Evolutionary conservation across 2,888 invertebrate species (phyloP), one percentile per base, ranked within the genome.

Genomic region (Capitulum mitella): DNA sequence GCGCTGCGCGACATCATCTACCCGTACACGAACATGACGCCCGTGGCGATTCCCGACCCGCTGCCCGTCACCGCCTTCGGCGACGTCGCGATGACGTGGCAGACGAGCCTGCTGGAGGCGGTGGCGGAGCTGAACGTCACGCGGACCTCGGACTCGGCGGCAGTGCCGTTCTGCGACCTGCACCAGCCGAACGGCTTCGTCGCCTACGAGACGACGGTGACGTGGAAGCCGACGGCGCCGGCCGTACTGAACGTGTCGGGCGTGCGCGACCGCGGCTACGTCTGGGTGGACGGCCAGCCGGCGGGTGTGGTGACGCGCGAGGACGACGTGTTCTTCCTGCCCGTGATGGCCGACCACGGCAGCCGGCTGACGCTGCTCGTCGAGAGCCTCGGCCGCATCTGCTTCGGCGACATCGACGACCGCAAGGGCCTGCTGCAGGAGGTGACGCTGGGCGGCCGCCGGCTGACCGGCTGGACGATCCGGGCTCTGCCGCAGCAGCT

Each of bases 201-300:
- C 16, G 64, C 64, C 32, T 64, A 64, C 64, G 32, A 32, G 3
- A 34, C 64, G 14, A 14, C 26, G 64, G 64, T 64, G 34, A 16
- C 64, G 48, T 77, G 54, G 54, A 14, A 22, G 5, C 78, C 78
- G 70, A 82, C 83, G 82, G 87, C 83, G 80, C 86, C 86, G 3
- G 84, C 85, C 1, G 74, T 88, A 32, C 85, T 93, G 2, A 84
- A 85, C 29, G 87, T 92, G 8, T 83, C 85, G 0, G 87, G 87
- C 58, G 87, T 93, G 26, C 87, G 89, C 40, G 93, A 94, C 85
- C 87, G 92, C 81, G 91, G 90, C 0, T 89, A 90, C 81, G 89
- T 93, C n/a, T 91, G 89, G 83, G 85, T 93, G 8, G 89, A 92
- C 84, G 86, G 86, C 79, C 80, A 80, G 48, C 82, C 83, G 61